Percentiles rank a stretch among this genome's conserved stretches.
These are phyloP conservation scores for Epiblema foenella DNA, from an alignment of 2,888 invertebrate species.

Conservation along the genomic window DNA sequence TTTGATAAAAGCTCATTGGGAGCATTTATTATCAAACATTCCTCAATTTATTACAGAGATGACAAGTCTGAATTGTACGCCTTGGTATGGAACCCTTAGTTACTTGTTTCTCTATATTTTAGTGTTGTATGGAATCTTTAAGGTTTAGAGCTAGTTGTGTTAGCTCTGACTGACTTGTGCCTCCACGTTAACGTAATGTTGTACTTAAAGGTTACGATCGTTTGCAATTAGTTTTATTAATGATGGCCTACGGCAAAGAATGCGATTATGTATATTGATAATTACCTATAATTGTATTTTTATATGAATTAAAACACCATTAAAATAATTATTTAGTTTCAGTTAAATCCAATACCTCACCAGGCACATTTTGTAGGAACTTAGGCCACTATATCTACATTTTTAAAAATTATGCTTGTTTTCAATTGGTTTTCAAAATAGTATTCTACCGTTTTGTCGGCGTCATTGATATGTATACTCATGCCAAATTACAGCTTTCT, in stretches of 20 bases:
- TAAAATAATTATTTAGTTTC: constrained; percentile 60
- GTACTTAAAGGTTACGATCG: constrained; percentile 71
- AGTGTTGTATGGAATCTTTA: constrained; percentile 43
- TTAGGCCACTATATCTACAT: too few relatives aligned
- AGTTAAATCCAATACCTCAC: background rate
- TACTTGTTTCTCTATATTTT: constrained; percentile 40
- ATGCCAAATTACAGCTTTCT: too few relatives aligned
- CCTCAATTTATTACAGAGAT: constrained; percentile 36
- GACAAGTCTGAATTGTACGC: constrained; percentile 40
- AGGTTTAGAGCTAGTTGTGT: constrained; percentile 53
- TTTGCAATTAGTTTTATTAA: constrained; percentile 68
- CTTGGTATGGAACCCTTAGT: constrained; percentile 36
- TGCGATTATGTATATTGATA: constrained; percentile 77
- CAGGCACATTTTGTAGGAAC: too few relatives aligned
- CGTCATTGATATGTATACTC: too few relatives aligned
- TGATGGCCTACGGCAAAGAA: constrained; percentile 71
- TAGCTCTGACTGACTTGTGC: constrained; percentile 69
- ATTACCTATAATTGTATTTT: constrained; percentile 82
- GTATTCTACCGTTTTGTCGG: too few relatives aligned
- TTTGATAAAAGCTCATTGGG: constrained; percentile 14
- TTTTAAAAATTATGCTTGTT: too few relatives aligned
- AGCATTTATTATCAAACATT: constrained; percentile 29
- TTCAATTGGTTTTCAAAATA: too few relatives aligned
- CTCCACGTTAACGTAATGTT: constrained; percentile 56
- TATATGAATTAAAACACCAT: constrained; percentile 79